phyloP scores from a whole-genome alignment of 2,113 vertebrate species.

The Pholis gunnellus region DNA sequence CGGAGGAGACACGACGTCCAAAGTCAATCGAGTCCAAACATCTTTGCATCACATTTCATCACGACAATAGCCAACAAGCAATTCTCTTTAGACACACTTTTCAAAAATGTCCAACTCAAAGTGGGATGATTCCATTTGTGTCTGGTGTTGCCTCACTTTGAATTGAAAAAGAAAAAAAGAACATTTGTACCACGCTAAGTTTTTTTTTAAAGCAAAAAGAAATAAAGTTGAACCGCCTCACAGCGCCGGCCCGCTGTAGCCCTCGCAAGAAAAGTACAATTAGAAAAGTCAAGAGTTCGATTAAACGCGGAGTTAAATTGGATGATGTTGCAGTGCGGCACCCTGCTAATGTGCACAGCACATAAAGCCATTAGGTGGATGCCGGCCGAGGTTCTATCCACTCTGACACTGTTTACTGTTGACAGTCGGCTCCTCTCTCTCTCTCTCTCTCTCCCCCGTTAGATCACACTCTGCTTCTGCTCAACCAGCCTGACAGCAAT shows the following conservation, averaged over 20 bases:
- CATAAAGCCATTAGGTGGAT: slow-evolving; percentile 42
- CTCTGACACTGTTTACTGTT: slow-evolving; percentile 44
- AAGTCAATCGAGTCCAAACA: neutral
- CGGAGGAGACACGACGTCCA: neutral
- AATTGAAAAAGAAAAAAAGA: neutral
- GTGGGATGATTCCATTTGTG: neutral
- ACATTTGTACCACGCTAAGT: neutral
- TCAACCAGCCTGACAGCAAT: slow-evolving; percentile 56
- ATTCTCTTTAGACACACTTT: neutral
- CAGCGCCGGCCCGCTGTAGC: no score
- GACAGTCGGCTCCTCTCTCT: slow-evolving; percentile 26
- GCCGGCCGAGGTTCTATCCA: slow-evolving; percentile 7
- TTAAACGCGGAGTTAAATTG: neutral
- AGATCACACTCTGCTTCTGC: slow-evolving; percentile 38
- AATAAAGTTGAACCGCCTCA: neutral
- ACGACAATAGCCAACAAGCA: neutral
- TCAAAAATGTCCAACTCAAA: neutral
- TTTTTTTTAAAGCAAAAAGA: neutral
- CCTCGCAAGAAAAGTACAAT: neutral
- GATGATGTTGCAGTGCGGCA: slow-evolving; percentile 17
- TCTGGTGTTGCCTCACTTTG: neutral
- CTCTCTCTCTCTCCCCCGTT: neutral
- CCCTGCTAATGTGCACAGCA: slow-evolving; percentile 43
- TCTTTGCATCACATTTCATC: no score
- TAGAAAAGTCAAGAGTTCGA: neutral